Percentiles rank a stretch among this genome's conserved stretches.
Conservation (phyloP, 2,888 invertebrate genomes). For the Acanthoscelides obtectus region DNA sequence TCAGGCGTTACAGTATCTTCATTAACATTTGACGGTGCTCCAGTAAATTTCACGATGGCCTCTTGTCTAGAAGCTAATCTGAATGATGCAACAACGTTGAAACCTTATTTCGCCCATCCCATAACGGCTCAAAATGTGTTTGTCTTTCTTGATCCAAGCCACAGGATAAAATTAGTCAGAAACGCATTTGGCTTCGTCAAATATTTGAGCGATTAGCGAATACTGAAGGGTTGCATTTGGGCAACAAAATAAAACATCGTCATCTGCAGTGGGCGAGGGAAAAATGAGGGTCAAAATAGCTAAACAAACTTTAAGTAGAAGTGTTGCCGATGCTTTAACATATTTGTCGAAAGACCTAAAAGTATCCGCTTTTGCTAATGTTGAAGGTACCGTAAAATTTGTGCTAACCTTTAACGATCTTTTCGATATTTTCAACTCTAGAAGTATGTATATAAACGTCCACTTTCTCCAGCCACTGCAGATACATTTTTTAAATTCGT, state of each 20-base stretch:
- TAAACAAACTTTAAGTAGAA: constrained; percentile 13
- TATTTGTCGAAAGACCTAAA: constrained; percentile 11
- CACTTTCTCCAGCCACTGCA: constrained; percentile 9
- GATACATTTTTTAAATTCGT: too few relatives aligned
- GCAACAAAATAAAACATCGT: constrained; percentile 9
- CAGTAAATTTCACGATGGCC: constrained; percentile 23
- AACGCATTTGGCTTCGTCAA: constrained; percentile 20
- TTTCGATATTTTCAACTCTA: constrained; percentile 16
- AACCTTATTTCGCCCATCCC: constrained; percentile 7
- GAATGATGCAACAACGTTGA: constrained; percentile 6
- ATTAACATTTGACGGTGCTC: constrained; percentile 28
- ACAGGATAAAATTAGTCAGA: constrained; percentile 28
- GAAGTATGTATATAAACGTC: constrained; percentile 7
- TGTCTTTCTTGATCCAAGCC: constrained; percentile 24
- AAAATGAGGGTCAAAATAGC: constrained; percentile 25
- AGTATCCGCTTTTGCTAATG: constrained; percentile 8
- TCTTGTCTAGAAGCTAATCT: constrained; percentile 18
- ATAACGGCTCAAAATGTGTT: constrained; percentile 16
- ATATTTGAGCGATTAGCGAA: constrained; percentile 12
- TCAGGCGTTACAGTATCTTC: constrained; percentile 21
- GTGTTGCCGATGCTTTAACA: constrained; percentile 13
- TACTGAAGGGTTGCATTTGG: constrained; percentile 11
- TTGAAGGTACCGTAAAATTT: constrained; percentile 11
- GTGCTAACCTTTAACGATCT: constrained; percentile 12
- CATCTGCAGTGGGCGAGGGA: constrained; percentile 9